Percentiles rank a stretch among this genome's conserved stretches.
phyloP scores from a whole-genome alignment of 37 sponge, comb jelly and placozoan species.

The Tethya wilhelma region DNA sequence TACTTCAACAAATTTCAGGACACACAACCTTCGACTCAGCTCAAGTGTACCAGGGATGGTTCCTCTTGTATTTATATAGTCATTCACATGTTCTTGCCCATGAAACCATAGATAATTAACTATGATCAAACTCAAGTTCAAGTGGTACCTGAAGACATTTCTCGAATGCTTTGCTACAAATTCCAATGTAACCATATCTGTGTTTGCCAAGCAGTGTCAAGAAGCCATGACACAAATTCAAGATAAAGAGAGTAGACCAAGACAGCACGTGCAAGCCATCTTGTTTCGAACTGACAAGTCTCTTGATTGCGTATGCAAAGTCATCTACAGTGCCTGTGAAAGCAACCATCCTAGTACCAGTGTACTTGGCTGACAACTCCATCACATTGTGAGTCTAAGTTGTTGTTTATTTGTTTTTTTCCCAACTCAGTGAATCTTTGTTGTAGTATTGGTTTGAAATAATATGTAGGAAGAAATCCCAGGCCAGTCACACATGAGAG shows the following conservation, averaged over 20 bases:
- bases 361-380: slow-evolving; percentile 36
- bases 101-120: no score
- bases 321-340: background rate
- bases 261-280: slow-evolving; percentile 57
- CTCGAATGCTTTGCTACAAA: background rate
- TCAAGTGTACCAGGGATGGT: slow-evolving; percentile 53
- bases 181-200: background rate
- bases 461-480: no score
- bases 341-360: slow-evolving; percentile 3
- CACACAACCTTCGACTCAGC: background rate
- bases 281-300: slow-evolving; percentile 5
- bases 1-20: slow-evolving; percentile 53
- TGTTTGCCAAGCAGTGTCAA: slow-evolving; percentile 27
- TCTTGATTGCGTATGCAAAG: slow-evolving; percentile 9
- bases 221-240: background rate
- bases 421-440: no score
- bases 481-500: slow-evolving; percentile 82
- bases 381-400: slow-evolving; percentile 20
- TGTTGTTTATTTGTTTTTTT: no score
- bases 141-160: slow-evolving; percentile 44
- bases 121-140: slow-evolving; percentile 1
- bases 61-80: slow-evolving; percentile 54
- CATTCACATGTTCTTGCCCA: slow-evolving; percentile 43
- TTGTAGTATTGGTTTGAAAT: no score
- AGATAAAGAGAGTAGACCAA: background rate